Percentiles rank a stretch among this genome's conserved stretches.
These are phyloP conservation scores for Scolopax bukidnonensis DNA, from an alignment of 2,797 vertebrate genomes.

Conservation along the genomic window DNA sequence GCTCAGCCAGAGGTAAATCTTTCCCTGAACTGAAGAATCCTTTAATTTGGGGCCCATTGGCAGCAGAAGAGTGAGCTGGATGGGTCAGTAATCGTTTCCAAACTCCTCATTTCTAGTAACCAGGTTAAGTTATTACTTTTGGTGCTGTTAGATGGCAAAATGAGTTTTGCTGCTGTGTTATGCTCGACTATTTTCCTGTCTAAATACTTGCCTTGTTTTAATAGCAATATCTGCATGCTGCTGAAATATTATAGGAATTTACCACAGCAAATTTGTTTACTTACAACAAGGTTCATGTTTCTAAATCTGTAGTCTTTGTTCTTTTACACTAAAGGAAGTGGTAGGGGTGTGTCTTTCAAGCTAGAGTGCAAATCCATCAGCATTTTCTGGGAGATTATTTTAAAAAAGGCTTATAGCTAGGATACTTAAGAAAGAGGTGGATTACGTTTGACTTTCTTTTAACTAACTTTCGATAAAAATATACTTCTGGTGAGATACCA, in stretches of 20 bases:
- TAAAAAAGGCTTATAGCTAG: not conserved
- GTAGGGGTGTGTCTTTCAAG: not conserved
- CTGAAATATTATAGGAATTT: not conserved
- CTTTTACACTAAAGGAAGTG: not conserved
- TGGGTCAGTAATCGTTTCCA: not conserved
- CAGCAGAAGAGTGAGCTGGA: not conserved
- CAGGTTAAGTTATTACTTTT: not conserved
- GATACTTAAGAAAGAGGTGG: not conserved
- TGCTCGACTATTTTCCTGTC: not conserved
- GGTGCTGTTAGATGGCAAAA: not conserved
- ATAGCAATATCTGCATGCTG: not conserved
- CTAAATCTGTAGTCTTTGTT: not conserved
- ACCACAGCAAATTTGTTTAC: not conserved
- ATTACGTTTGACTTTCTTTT: not conserved
- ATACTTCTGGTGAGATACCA: fast-evolving
- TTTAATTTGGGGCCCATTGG: not conserved
- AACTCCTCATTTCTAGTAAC: not conserved
- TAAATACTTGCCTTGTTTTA: not conserved
- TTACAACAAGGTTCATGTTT: not conserved
- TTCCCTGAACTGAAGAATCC: not conserved
- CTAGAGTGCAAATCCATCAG: not conserved
- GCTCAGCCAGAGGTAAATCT: not conserved
- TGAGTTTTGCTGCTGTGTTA: not conserved
- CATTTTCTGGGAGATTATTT: not conserved
- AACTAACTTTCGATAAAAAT: not conserved